Evolutionary conservation across 2,888 invertebrate genomes (phyloP), one percentile per base, ranked within the genome.

Genomic region (Lasioglossum vierecki): DNA sequence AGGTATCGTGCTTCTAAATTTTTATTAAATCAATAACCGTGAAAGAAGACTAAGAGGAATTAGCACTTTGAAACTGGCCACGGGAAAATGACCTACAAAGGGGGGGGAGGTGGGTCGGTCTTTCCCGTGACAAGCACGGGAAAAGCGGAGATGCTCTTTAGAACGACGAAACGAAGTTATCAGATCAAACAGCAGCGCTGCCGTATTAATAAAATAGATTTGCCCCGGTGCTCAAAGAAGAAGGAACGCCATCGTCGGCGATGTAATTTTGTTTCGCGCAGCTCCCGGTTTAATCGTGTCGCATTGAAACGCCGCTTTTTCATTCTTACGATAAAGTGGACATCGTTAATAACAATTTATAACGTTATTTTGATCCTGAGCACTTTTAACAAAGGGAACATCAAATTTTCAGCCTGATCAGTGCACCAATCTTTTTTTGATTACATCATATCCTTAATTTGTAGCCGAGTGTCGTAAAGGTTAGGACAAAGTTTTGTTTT

Each of bases 151-250:
- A 80, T 75, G 87, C 89, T 88, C 89, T 90, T 89, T 88, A 89
- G 87, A 84, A 85, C 83, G 85, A 66, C 87, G 84, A 92, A 93
- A 93, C 89, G 87, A 88, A 93, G 93, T 93, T 93, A 93, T 91
- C 91, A 91, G 93, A 93, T 93, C 93, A 93, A 93, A 94, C 92
- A 92, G 91, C 85, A 87, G 88, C 87, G 88, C 88, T 90, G 90
- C 91, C 92, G 92, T 93, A 94, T 94, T 94, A 92, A 93, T 93
- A 92, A 93, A 94, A 93, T 92, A 91, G 90, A 93, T 93, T 93
- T 92, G 53, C 72, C 88, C 68, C 66, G 80, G 70, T 83, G 73
- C 84, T 89, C 88, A 83, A 85, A 87, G 83, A 70, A 82, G 78
- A 73, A 85, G 74, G 71, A 76, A 70, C 46, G 70, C 80, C 70